Conservation (phyloP, 2,113 vertebrate species). For the Sinocyclocheilus maitianheensis region DNA sequence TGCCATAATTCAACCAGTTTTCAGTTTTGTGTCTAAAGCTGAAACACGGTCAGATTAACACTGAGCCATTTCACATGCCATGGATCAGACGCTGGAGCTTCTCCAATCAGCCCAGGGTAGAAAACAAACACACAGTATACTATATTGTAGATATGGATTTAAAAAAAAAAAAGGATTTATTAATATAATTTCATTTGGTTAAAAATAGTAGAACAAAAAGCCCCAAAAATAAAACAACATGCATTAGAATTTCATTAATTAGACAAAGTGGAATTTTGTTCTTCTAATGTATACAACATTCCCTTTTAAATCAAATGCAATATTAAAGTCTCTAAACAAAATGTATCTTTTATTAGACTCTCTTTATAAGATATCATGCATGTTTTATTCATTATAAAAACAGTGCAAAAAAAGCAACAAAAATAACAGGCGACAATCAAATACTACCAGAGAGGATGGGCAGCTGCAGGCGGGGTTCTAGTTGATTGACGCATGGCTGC, state of each 20-base stretch:
- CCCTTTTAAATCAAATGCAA: background rate
- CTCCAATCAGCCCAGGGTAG: background rate
- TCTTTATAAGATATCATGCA: background rate
- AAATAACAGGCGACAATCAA: background rate
- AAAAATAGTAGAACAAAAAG: background rate
- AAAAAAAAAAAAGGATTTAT: background rate
- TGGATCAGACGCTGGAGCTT: conserved; percentile 29
- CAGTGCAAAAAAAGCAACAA: background rate
- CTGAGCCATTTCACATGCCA: conserved; percentile 55
- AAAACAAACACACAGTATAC: background rate
- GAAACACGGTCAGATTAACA: conserved; percentile 43
- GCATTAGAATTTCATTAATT: background rate
- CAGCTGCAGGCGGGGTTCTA: background rate
- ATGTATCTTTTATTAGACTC: background rate
- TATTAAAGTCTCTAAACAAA: background rate
- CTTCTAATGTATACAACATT: background rate
- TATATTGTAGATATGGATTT: background rate
- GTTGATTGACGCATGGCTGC: conserved; percentile 39
- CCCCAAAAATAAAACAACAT: background rate
- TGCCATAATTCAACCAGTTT: background rate
- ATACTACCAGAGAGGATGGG: background rate
- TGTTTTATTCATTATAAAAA: background rate
- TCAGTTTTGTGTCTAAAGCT: background rate
- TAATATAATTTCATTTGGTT: background rate
- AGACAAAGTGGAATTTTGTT: background rate